phyloP scores from a whole-genome alignment of 2,113 vertebrate species.

The Eurypyga helias region DNA sequence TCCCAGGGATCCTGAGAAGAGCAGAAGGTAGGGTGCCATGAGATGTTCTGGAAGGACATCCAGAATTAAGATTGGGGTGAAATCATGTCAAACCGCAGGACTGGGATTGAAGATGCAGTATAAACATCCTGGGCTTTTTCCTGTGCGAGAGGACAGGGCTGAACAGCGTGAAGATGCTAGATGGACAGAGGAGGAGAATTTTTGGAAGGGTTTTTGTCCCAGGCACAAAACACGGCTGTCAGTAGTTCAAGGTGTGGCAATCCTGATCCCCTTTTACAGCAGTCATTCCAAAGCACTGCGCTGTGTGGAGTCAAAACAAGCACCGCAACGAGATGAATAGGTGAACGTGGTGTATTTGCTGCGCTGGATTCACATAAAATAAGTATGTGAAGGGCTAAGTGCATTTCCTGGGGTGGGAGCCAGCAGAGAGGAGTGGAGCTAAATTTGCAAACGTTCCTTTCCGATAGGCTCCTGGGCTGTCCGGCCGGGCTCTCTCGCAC shows the following conservation, averaged over 20 bases:
- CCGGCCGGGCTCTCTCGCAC: background rate
- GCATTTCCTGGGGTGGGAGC: background rate
- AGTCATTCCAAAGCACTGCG: background rate
- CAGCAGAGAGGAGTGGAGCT: conserved; percentile 25
- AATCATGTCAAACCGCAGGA: background rate
- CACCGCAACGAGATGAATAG: background rate
- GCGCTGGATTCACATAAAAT: background rate
- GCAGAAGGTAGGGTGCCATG: background rate
- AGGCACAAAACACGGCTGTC: background rate
- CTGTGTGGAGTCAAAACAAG: background rate
- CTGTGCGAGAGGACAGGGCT: background rate
- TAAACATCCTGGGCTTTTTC: background rate
- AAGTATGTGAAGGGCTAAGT: background rate
- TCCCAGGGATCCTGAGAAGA: background rate
- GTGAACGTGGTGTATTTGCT: background rate
- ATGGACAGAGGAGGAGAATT: background rate
- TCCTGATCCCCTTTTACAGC: background rate
- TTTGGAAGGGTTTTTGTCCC: background rate
- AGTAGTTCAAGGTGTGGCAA: background rate
- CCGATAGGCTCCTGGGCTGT: background rate
- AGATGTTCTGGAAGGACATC: background rate
- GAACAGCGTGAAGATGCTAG: background rate
- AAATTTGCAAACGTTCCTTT: background rate
- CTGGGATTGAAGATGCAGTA: background rate
- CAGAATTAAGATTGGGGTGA: background rate